A percentile compares a stretch with the other conserved stretches of the same genome.
Evolutionary conservation across 2,888 invertebrate genomes (phyloP).

Genomic region (Hedychridium roseum): DNA sequence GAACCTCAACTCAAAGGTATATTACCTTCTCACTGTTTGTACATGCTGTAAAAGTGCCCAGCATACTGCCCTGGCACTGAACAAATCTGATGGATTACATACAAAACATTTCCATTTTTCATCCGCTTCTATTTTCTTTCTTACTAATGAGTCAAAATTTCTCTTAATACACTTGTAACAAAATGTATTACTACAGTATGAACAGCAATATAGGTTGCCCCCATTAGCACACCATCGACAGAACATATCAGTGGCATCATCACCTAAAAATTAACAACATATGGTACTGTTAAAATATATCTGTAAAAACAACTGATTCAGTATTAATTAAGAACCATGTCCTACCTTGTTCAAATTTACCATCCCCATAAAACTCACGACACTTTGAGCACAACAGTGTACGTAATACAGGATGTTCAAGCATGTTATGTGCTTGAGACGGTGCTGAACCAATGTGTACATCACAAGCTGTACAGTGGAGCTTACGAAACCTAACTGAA

Average conservation of each 20-base stretch:
- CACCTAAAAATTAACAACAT: conserved; percentile 60
- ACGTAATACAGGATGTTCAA: conserved; percentile 76
- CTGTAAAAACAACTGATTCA: background rate
- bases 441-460: conserved; percentile 78
- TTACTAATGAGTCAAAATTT: conserved; percentile 73
- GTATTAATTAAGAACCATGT: background rate
- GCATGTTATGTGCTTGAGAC: conserved; percentile 71
- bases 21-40: conserved; percentile 52
- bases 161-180: conserved; percentile 78
- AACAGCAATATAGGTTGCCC: conserved; percentile 81
- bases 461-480: conserved; percentile 81
- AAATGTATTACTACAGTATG: conserved; percentile 68
- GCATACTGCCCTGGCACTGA: conserved; percentile 73
- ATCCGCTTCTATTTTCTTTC: conserved; percentile 76
- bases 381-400: conserved; percentile 78
- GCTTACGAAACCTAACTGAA: conserved; percentile 67
- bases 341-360: conserved; percentile 77
- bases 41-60: conserved; percentile 75
- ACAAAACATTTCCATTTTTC: conserved; percentile 85
- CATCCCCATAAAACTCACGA: conserved; percentile 81
- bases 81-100: conserved; percentile 74
- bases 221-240: conserved; percentile 87
- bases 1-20: background rate
- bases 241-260: conserved; percentile 83
- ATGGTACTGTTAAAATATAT: background rate